Evolutionary conservation across 2,797 vertebrate species (phyloP).

Genomic region (Takifugu rubripes): DNA sequence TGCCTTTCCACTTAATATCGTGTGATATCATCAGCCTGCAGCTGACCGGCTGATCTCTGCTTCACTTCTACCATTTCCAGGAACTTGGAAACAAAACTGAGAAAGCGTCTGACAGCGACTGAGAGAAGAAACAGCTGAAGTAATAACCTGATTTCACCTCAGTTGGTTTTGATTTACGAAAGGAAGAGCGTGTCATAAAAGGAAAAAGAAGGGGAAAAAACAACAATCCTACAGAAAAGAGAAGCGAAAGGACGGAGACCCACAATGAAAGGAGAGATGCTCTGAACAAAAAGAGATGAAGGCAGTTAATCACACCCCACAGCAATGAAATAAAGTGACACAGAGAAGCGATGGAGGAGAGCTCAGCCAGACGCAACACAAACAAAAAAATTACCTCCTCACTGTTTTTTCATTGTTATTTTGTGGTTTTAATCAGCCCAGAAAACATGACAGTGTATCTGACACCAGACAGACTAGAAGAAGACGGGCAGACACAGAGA

Average conservation of each 20-base stretch:
- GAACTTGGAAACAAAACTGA: constrained; percentile 56
- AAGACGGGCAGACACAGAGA: constrained; percentile 51
- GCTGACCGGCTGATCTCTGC: constrained; percentile 46
- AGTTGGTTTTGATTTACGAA: constrained; percentile 72
- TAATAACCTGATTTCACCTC: constrained; percentile 72
- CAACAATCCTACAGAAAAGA: constrained; percentile 20
- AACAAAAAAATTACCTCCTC: not conserved
- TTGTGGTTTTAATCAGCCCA: constrained; percentile 51
- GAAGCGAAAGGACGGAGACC: constrained; percentile 38
- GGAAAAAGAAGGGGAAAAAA: not conserved
- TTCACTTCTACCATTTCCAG: constrained; percentile 65
- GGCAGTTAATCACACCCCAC: constrained; percentile 52
- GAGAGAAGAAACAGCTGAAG: constrained; percentile 53
- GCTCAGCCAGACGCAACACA: not conserved
- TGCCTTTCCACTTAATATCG: too few relatives aligned
- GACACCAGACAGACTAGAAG: constrained; percentile 43
- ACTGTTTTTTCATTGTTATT: not conserved
- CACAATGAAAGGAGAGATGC: constrained; percentile 49
- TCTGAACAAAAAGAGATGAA: constrained; percentile 56
- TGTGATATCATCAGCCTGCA: constrained; percentile 40
- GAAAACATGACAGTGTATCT: constrained; percentile 51
- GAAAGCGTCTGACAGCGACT: constrained; percentile 36
- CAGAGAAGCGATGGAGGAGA: constrained; percentile 44
- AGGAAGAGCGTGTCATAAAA: constrained; percentile 70
- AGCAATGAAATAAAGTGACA: constrained; percentile 60